Conservation (phyloP, 2,797 vertebrate genomes). For the Argyrosomus regius region DNA sequence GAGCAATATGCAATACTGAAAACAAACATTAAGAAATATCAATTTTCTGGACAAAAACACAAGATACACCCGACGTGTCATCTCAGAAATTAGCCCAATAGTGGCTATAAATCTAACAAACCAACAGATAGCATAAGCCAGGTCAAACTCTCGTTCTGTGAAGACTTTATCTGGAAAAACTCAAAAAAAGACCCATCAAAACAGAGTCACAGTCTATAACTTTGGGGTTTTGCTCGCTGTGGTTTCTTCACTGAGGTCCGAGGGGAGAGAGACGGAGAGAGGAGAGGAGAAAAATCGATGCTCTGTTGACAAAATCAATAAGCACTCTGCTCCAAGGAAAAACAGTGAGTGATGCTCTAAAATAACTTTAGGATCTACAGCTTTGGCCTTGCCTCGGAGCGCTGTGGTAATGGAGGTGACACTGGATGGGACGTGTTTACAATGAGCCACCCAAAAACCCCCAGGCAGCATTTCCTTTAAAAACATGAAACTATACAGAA, state of each 20-base stretch:
- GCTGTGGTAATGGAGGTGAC: slow-evolving; percentile 64
- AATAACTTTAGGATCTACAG: slow-evolving; percentile 78
- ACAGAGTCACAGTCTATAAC: slow-evolving; percentile 60
- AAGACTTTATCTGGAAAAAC: slow-evolving; percentile 72
- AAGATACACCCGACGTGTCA: background rate
- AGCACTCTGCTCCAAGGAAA: slow-evolving; percentile 82
- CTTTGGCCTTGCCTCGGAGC: slow-evolving; percentile 55
- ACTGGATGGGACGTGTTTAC: slow-evolving; percentile 48
- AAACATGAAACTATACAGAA: slow-evolving; percentile 7
- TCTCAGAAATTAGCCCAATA: background rate
- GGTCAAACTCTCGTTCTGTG: slow-evolving; percentile 36
- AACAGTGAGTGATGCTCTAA: slow-evolving; percentile 82
- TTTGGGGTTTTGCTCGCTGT: slow-evolving; percentile 56
- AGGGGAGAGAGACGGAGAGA: slow-evolving; percentile 28
- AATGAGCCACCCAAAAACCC: slow-evolving; percentile 28
- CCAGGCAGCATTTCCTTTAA: slow-evolving; percentile 14
- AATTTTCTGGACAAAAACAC: slow-evolving; percentile 1
- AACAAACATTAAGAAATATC: background rate
- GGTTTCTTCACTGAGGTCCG: slow-evolving; percentile 56
- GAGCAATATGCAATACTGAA: background rate
- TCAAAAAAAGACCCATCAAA: slow-evolving; percentile 63
- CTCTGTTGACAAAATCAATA: slow-evolving; percentile 87
- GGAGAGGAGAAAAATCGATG: slow-evolving; percentile 77
- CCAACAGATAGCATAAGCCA: slow-evolving; percentile 6
- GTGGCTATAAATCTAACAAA: slow-evolving; percentile 29